Base-by-base conservation (phyloP, 2,797 vertebrate species). In the Cichlasoma orientale region DNA sequence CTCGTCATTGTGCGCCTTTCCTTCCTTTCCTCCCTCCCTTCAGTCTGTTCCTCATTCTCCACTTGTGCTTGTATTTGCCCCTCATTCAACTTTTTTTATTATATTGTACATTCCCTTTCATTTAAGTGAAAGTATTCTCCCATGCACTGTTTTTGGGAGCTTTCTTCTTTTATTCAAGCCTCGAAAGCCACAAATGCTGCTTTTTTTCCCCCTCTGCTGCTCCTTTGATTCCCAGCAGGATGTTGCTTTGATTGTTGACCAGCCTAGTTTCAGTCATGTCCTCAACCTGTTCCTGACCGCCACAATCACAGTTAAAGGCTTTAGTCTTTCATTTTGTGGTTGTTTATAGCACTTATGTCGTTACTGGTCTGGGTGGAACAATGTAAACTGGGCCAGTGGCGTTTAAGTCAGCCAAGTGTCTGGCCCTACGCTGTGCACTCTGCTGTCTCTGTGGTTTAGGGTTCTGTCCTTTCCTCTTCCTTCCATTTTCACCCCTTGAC, bases 281-380 rank as follows among this genome's bases (percentile, higher is more conserved):
- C 78, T 80, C 79, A 82, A 91, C 89, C 89, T 88, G 88, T 78
- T 80, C 31, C 83, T 56, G 75, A 83, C 71, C 14, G 6, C 85
- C 79, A 71, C 83, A 87, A 91, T 91, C 86, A 80, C 86, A 89
- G 84, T 81, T 78, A 53, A 38, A 59, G 25, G 25, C 41, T 23
- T n/a, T 14, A 25, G 68, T 81, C 89, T 89, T 66, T 92, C 77
- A 90, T 93, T 93, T 89, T 72, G 88, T 79, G 90, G 91, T 89
- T 80, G 84, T 87, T 91, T 88, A 31, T 73, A 80, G 85, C 76
- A 53, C 79, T 89, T 85, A 75, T 71, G 80, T 85, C 78, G 83
- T 88, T 77, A 82, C 72, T 86, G 87, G 90, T 89, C 77, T 70
- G 86, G 78, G 86, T 55, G 91, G 85, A 89, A 92, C 84, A 88